These are phyloP conservation scores for Danionella cerebrum DNA, from an alignment of 2,113 vertebrate species.

Conservation along the genomic window DNA sequence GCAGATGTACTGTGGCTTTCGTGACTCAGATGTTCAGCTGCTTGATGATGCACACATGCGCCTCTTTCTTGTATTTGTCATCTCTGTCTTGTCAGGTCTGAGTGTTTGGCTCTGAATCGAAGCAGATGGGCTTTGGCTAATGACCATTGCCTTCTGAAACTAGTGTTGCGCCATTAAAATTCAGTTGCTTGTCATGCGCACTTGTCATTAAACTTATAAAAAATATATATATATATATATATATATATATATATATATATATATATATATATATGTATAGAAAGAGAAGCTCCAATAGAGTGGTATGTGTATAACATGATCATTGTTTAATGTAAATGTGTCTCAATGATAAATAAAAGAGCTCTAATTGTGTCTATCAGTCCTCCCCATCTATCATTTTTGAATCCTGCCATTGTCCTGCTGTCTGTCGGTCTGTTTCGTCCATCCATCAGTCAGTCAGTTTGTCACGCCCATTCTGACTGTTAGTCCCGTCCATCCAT, in stretches of 20 bases:
- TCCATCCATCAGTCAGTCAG: no score
- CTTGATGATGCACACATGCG: background rate
- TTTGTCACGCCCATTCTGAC: background rate
- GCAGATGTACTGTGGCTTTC: background rate
- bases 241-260: no score
- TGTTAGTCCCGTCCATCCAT: no score
- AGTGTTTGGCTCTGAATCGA: background rate
- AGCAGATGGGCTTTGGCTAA: background rate
- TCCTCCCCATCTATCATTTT: background rate
- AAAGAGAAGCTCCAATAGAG: no score
- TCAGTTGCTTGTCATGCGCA: background rate
- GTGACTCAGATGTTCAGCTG: background rate
- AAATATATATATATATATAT: no score
- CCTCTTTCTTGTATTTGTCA: background rate
- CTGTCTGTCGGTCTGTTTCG: no score
- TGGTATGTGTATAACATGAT: no score
- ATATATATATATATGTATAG: no score
- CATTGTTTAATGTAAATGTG: no score
- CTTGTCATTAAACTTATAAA: no score
- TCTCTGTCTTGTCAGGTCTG: slow-evolving; percentile 1
- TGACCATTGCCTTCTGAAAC: background rate
- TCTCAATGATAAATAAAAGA: no score
- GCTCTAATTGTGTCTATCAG: background rate
- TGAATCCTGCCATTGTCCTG: background rate
- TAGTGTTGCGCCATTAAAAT: background rate